Base-by-base conservation (phyloP, 2,113 vertebrate species). In the Syngnathus floridae region DNA sequence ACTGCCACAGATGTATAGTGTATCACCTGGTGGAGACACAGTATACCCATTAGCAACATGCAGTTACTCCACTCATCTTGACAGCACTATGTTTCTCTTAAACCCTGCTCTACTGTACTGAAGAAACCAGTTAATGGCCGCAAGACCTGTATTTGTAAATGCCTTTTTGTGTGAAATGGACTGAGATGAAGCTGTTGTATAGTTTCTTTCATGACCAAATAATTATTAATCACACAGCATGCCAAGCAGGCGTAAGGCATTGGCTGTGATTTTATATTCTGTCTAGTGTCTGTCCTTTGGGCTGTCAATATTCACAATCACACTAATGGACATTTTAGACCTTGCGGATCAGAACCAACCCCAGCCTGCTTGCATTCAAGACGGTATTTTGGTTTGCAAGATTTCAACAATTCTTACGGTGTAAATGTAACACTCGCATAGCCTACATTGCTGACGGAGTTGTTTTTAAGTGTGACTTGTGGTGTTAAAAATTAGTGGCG, bases 11-110 rank as follows among this genome's bases (percentile, higher is more conserved):
- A 78, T 71, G 14, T 64, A 73, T 80, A 67, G 43, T 65, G 74
- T 84, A 74, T 78, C 81, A 64, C 75, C 79, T 76, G 75, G 38
- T 71, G 64, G 74, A 81, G 82, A 80, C 76, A 74, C 73, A 12
- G 36, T 59, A 74, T 8, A 67, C 64, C 69, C 61, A 43, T 62
- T 65, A 70, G 67, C 63, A 67, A 46, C 72, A 64, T 21, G 63
- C 72, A 66, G 37, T 14, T 59, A 22, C 62, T 35, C 26, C 22
- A 48, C 51, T 68, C 45, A 64, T 43, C 49, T 26, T 72, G 46
- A 21, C 64, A 52, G 65, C 73, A 45, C 64, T 35, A 67, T 0
- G 69, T 61, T 35, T 61, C 59, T 43, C 57, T 41, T 67, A 73
- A 73, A 76, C 56, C 46, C 51, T 43, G 21, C 54, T 74, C 64